A percentile compares a stretch with the other conserved stretches of the same genome.
Evolutionary conservation across 2,113 vertebrate species (phyloP).

Genomic region (Neolamprologus tretocephalus): DNA sequence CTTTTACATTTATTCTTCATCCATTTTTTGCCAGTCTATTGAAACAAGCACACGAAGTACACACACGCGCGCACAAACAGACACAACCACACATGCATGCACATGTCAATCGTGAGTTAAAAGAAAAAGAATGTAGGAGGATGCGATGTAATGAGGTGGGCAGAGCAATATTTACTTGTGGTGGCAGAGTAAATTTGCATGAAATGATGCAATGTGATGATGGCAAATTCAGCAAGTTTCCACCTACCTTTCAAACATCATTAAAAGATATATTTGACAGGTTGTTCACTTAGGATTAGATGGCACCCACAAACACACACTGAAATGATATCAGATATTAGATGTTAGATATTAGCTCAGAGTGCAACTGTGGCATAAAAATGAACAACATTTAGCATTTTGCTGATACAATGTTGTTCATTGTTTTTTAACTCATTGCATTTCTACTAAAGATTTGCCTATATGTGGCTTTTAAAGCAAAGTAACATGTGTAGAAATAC

Average conservation of each 20-base stretch:
- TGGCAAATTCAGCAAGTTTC: background rate
- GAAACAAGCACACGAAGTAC: background rate
- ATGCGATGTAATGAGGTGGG: background rate
- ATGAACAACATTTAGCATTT: background rate
- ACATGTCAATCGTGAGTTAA: background rate
- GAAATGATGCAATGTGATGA: background rate
- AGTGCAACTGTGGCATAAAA: background rate
- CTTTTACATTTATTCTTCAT: background rate
- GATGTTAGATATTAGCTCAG: background rate
- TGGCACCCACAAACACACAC: background rate
- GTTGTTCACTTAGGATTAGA: background rate
- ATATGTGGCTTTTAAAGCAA: background rate
- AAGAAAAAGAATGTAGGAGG: background rate
- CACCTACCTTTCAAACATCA: background rate
- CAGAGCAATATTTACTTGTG: background rate
- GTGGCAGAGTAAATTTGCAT: background rate
- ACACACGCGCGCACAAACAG: background rate
- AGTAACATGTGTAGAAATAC: background rate
- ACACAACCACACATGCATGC: background rate
- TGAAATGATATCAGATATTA: background rate
- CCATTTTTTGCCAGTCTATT: background rate
- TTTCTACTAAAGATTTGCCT: background rate
- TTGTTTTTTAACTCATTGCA: background rate
- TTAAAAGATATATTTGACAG: background rate
- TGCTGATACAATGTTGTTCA: background rate